phyloP scores from a whole-genome alignment of 2,113 vertebrate species.

The Oriolus oriolus region DNA sequence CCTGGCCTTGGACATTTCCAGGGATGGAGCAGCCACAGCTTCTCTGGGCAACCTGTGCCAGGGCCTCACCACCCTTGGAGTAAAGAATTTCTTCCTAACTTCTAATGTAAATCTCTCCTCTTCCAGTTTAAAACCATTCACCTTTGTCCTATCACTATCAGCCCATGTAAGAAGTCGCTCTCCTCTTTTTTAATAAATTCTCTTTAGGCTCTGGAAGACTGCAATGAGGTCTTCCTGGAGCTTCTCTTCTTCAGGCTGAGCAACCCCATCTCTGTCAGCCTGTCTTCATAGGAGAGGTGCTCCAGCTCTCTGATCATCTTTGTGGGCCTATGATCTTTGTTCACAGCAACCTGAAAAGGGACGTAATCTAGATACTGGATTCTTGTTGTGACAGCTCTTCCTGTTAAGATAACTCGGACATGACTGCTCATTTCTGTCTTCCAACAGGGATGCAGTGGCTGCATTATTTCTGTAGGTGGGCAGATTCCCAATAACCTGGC shows the following conservation, averaged over 20 bases:
- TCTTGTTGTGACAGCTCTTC: background rate
- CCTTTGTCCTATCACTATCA: background rate
- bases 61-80: accelerated
- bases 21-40: background rate
- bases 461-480: slow-evolving; percentile 92
- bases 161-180: accelerated
- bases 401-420: background rate
- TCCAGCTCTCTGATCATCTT: background rate
- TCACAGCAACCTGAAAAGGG: background rate
- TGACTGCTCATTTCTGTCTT: background rate
- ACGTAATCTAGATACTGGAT: background rate
- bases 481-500: slow-evolving; percentile 96
- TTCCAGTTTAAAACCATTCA: background rate
- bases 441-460: slow-evolving; percentile 82
- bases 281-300: background rate
- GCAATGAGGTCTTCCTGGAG: background rate
- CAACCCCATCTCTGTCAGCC: background rate
- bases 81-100: background rate
- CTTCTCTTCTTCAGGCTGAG: background rate
- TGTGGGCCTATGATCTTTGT: background rate
- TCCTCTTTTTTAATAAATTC: background rate
- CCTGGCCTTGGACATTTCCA: background rate
- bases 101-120: background rate
- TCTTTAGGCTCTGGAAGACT: background rate
- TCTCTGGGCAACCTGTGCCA: background rate